phyloP scores from a whole-genome alignment of 2,113 vertebrate species.

The Oophaga pumilio region DNA sequence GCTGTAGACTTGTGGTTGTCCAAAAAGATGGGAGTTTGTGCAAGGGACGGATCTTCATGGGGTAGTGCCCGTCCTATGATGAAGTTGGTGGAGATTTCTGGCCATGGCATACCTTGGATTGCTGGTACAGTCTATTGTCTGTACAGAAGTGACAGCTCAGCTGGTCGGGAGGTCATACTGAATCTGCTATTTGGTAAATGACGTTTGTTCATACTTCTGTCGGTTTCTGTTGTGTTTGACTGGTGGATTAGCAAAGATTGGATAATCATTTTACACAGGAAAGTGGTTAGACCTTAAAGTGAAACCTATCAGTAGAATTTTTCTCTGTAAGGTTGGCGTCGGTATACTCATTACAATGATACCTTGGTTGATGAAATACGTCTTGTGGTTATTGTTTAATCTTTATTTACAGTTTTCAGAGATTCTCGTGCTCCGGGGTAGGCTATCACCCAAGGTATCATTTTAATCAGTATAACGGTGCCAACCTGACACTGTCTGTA shows the following conservation, averaged over 20 bases:
- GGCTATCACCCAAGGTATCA: too few species aligned
- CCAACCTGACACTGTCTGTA: too few species aligned
- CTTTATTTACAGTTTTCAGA: too few species aligned
- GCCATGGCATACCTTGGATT: constrained; percentile 94
- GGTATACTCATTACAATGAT: too few species aligned
- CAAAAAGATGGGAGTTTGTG: constrained; percentile 91
- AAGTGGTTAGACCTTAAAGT: too few species aligned
- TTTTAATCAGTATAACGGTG: too few species aligned
- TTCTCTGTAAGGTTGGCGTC: too few species aligned
- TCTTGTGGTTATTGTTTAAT: too few species aligned
- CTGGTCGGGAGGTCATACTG: constrained; percentile 90
- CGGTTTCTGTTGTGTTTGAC: background rate
- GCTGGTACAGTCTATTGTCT: constrained; percentile 84
- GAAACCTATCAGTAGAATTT: too few species aligned
- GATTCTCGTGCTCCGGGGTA: too few species aligned
- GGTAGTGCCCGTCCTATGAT: constrained; percentile 88
- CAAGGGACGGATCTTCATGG: constrained; percentile 88
- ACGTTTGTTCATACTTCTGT: background rate
- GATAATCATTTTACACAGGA: background rate
- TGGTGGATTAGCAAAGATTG: background rate
- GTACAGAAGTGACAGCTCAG: constrained; percentile 84
- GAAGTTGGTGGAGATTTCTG: constrained; percentile 93
- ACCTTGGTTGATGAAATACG: too few species aligned
- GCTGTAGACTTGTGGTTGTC: constrained; percentile 95
- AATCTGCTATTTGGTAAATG: constrained; percentile 90